Percentiles rank a stretch among this genome's conserved stretches.
Conservation (phyloP, 2,888 invertebrate species). For the Dicyrtoma fusca region DNA sequence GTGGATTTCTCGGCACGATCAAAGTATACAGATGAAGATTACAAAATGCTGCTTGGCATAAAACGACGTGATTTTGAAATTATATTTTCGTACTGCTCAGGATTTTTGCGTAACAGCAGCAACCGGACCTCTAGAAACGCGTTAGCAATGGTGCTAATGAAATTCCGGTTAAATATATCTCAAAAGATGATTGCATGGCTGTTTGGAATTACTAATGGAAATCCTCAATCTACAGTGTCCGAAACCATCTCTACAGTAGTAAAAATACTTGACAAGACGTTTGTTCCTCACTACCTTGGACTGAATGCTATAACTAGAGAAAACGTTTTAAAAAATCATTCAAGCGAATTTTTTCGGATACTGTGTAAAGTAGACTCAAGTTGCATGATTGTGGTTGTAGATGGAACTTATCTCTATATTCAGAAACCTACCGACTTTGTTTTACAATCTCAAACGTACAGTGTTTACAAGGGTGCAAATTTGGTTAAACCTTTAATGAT, state of each 20-base stretch:
- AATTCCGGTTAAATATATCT: slow-evolving; percentile 32
- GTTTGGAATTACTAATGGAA: slow-evolving; percentile 28
- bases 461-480: slow-evolving; percentile 23
- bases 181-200: slow-evolving; percentile 27
- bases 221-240: slow-evolving; percentile 11
- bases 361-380: neutral
- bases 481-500: slow-evolving; percentile 39
- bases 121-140: slow-evolving; percentile 27
- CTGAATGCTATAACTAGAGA: slow-evolving; percentile 23
- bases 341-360: neutral
- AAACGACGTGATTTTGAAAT: neutral
- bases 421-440: slow-evolving; percentile 15
- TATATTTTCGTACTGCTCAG: neutral
- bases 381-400: neutral
- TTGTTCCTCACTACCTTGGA: slow-evolving; percentile 30
- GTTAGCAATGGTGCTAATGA: slow-evolving; percentile 38
- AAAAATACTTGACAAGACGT: slow-evolving; percentile 26
- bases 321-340: neutral
- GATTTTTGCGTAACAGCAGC: neutral
- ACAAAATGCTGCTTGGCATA: neutral
- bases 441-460: slow-evolving; percentile 17
- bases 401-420: slow-evolving; percentile 35
- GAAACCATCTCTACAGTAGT: slow-evolving; percentile 18
- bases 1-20: neutral
- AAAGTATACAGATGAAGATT: neutral